Evolutionary conservation across 2,113 vertebrate genomes (phyloP), one percentile per base, ranked within the genome.

Genomic region (Actenoides hombroni): DNA sequence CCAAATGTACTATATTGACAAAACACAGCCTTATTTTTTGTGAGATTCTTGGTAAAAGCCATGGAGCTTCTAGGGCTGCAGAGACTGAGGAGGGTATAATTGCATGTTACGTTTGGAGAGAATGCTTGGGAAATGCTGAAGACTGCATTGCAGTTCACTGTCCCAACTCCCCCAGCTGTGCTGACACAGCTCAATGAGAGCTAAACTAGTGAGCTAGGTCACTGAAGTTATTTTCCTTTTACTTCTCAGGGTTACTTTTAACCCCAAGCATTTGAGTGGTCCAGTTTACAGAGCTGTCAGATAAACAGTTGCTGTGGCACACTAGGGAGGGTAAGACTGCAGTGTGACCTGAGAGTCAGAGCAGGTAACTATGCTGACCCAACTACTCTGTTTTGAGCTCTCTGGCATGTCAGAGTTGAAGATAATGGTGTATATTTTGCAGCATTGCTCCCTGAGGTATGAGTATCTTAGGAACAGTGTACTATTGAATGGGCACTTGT

Each of bases 151-250:
- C 87, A 95, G 92, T 16, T 94, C 35, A 3, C 46, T 2, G 0
- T 90, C 78, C 74, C 69, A 54, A 25, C 91, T 92, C 64, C 83
- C 75, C 59, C 46, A 63, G 89, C 59, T 70, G 69, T 91, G 94
- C 92, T 95, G 92, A 95, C 87, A 48, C 81, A 91, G 95, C 90
- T 87, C 16, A 0, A 23, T 51, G 57, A 92, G 83, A 88, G 89
- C 76, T 81, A 88, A 91, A 86, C 86, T 86, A 31, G 49, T 20
- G 33, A 93, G 92, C 61, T 59, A 16, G 84, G 74, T 91, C 81
- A 84, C 77, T 51, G 57, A 46, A 75, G 65, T 89, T 82, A 75
- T 84, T 91, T 75, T 63, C 23, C 94, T 71, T 42, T 79, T 71
- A 48, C 51, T 94, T 94, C 53, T 83, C 73, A 13, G 56, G 21